Base-by-base conservation (phyloP, 2,888 invertebrate genomes). In the Yponomeuta plumbellus region DNA sequence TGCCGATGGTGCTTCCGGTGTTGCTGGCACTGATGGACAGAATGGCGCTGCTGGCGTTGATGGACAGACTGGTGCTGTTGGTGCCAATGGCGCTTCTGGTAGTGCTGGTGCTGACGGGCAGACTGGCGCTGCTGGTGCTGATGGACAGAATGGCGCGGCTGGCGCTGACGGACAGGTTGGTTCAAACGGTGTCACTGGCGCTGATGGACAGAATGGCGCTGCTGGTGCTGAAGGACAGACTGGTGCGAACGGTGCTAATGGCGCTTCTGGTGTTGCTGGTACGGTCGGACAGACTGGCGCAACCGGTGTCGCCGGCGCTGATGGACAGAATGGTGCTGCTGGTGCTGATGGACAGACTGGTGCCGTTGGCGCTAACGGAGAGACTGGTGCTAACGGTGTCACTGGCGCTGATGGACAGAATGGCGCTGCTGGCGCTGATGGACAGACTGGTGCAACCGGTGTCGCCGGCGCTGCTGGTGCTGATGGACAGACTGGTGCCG, bases 391-490 rank as follows among this genome's bases (percentile, higher is more conserved):
- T 44, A 2, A 3, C 2, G 44, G 44, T 17, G 44, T 1, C 2
- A 17, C 3, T 44, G 13, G 44, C 17, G 17, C 44, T 17, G 11
- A 39, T 39, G 39, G 39, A 39, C 39, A 39, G 11, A 11, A 39
- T 71, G 70, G 66, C 8, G 65, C 63, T 22, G 62, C 61, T n/a
- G 21, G 64, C 20, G n/a, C 67, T 1, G 63, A 39, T 44, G 66
- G 61, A 52, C 22, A 65, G 10, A 21, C 70, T 67, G 68, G 74
- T 65, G 74, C 80, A 61, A 79, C 80, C 63, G 71, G 39, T 11
- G 39, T 70, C 68, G 68, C 74, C 66, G 65, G 20, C 8, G 1
- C 59, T 21, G 20, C 34, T 44, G 58, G 20, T 8, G 13, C 22
- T 2, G 4, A 11, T 40, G 61, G 11, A 5, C 23, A 6, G 2